Base-by-base conservation (phyloP, 2,797 vertebrate species). In the Australoheros facetus region DNA sequence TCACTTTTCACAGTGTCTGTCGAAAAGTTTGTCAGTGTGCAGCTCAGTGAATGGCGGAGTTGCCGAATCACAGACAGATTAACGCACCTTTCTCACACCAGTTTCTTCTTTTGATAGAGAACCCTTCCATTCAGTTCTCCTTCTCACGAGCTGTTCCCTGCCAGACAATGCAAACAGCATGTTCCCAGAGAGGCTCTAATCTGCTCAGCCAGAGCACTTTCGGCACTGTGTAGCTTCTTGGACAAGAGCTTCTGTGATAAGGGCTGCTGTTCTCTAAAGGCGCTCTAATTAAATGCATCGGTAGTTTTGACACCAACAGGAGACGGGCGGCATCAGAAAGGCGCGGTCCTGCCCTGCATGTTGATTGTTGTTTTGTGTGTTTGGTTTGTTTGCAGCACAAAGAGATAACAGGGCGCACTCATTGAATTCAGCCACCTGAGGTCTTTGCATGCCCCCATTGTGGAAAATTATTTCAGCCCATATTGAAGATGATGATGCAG, bases 211-310 rank as follows among this genome's bases (percentile, higher is more conserved):
- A 48, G 53, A 59, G 42, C 75, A 19, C 80, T 64, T 84, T 56
- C 87, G 81, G 79, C 79, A 81, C 58, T 45, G 14, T 26, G 56
- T 13, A 1, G 56, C 82, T 77, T 81, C 71, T 6, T 34, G 83
- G 73, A 85, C 84, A 73, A 48, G 66, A 62, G 8, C 1, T 53
- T 69, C 45, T 53, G 64, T 51, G 77, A 89, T 86, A 88, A 82
- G 77, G 73, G 79, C 51, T 12, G 59, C 58, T 26, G 55, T 77
- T 81, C 73, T 82, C 80, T 73, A 42, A 90, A 82, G 86, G 79
- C 64, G 30, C 28, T 81, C 75, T 84, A 87, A 91, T 87, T 83
- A 85, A 90, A 89, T 85, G 83, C 88, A 78, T 60, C 78, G 2
- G 54, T 60, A 48, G 71, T 78, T 89, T 14, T 45, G 62, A 66